These are phyloP conservation scores for Otolemur crassicaudatus DNA, from an alignment of 2,797 vertebrate species.

Conservation along the genomic window DNA sequence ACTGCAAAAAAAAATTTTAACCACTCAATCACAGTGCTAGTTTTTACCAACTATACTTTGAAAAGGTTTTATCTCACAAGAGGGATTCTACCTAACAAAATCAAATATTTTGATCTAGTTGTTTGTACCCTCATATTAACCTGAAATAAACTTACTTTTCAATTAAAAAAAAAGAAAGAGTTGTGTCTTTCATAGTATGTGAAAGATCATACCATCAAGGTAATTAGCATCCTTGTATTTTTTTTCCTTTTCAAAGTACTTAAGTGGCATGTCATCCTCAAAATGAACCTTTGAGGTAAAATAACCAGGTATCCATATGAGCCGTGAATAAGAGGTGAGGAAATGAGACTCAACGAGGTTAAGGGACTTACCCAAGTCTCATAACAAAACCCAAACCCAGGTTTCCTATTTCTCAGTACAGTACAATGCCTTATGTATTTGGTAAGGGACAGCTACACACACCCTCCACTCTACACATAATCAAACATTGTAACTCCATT, in stretches of 20 bases:
- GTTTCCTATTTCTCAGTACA: conserved; percentile 4
- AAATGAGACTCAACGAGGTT: background rate
- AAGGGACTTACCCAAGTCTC: conserved; percentile 25
- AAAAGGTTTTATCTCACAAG: background rate
- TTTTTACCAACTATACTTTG: conserved; percentile 38
- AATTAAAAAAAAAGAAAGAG: too few species aligned
- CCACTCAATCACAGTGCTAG: background rate
- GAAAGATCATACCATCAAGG: background rate
- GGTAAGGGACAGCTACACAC: background rate
- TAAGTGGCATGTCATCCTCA: conserved; percentile 12
- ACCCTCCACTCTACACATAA: background rate
- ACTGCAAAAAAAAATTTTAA: background rate
- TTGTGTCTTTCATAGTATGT: background rate
- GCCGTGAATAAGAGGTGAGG: conserved; percentile 41
- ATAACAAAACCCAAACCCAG: conserved; percentile 45
- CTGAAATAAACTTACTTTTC: too few species aligned
- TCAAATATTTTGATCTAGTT: too few species aligned
- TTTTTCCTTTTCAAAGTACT: conserved; percentile 25
- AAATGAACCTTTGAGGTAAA: conserved; percentile 25
- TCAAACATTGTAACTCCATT: background rate
- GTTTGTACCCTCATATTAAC: too few species aligned
- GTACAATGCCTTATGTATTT: background rate
- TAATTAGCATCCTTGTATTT: background rate
- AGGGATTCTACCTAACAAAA: too few species aligned
- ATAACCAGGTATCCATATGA: conserved; percentile 37